Conservation (phyloP, 2,888 invertebrate genomes). For the Drosophila anomalata region DNA sequence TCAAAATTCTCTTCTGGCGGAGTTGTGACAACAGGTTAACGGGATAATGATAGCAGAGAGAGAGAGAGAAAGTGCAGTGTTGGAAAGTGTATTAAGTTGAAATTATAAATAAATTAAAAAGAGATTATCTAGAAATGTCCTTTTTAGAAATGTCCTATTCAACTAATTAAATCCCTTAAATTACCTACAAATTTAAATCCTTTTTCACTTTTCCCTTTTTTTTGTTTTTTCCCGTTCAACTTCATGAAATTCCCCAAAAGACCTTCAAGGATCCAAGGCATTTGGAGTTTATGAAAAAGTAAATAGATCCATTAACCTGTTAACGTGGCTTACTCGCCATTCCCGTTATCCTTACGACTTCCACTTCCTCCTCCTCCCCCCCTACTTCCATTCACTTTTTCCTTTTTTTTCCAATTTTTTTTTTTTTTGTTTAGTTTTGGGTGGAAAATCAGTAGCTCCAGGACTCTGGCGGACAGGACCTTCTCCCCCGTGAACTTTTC, state of each 20-base stretch:
- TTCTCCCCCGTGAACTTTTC: conserved; percentile 9
- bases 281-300: conserved; percentile 22
- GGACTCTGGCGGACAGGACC: neutral
- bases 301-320: conserved; percentile 38
- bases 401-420: neutral
- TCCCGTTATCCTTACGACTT: conserved; percentile 7
- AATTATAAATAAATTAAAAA: too few species aligned
- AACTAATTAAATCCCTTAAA: neutral
- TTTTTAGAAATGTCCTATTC: too few species aligned
- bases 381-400: neutral
- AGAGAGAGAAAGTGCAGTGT: neutral
- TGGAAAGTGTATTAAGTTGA: neutral
- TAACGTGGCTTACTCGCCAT: conserved; percentile 24
- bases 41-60: neutral
- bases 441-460: neutral
- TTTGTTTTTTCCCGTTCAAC: neutral
- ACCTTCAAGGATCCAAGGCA: conserved; percentile 3
- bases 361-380: neutral
- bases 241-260: conserved; percentile 1
- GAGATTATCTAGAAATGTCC: too few species aligned
- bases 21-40: conserved; percentile 24
- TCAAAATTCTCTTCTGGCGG: neutral
- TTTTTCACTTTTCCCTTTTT: neutral
- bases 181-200: neutral
- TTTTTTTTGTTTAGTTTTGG: conserved; percentile 10